A percentile compares a stretch with the other conserved stretches of the same genome.
Conservation (phyloP, 1,140 invertebrate genomes). For the Asbolus verrucosus region DNA sequence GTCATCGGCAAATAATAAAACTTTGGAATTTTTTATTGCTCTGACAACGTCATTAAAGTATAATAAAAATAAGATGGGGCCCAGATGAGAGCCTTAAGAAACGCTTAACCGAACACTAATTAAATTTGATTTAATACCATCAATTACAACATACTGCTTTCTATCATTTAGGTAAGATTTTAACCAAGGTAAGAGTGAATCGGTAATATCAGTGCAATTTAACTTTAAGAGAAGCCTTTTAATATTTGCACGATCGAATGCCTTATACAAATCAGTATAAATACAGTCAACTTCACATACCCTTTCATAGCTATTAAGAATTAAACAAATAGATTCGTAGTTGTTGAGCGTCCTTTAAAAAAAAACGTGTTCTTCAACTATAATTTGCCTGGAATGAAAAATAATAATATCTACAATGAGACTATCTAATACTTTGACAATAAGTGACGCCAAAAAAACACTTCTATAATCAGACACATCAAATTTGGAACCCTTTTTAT, state of each 20-base stretch:
- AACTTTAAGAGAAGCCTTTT: background rate
- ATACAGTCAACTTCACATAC: background rate
- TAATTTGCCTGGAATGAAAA: background rate
- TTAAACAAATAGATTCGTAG: background rate
- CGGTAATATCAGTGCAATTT: background rate
- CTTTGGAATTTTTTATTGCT: too few relatives aligned
- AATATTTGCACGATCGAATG: background rate
- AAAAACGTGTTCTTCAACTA: background rate
- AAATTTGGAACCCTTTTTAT: background rate
- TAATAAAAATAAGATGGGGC: too few relatives aligned
- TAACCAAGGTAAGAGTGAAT: background rate
- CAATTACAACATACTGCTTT: too few relatives aligned
- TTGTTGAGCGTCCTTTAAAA: background rate
- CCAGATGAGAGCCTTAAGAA: too few relatives aligned
- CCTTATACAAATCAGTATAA: background rate
- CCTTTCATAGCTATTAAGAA: background rate
- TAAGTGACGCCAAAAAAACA: background rate
- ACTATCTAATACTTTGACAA: background rate
- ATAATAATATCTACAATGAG: background rate
- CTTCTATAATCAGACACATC: background rate
- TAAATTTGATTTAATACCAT: too few relatives aligned
- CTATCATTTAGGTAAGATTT: too few relatives aligned
- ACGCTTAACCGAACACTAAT: too few relatives aligned
- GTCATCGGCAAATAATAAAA: too few relatives aligned
- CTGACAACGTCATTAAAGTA: too few relatives aligned